These are phyloP conservation scores for Sminthurides aquaticus DNA, from an alignment of 2,888 invertebrate species.

Conservation along the genomic window DNA sequence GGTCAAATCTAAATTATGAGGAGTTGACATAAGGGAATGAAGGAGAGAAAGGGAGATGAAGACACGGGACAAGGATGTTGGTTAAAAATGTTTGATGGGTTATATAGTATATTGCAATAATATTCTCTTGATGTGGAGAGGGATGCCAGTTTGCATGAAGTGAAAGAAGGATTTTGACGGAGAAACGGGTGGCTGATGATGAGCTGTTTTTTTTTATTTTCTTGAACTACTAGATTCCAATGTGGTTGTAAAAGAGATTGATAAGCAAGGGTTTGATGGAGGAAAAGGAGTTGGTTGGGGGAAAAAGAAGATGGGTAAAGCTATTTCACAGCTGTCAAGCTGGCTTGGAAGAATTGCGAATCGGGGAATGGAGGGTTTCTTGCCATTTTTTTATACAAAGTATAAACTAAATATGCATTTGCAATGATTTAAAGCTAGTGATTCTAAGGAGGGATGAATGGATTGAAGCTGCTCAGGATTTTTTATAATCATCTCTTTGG, in stretches of 20 bases:
- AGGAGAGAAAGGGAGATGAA: not conserved
- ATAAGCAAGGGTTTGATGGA: not conserved
- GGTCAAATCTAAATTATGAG: not conserved
- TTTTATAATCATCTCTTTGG: no score
- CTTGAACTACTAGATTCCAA: slow-evolving; percentile 4
- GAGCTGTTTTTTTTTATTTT: not conserved
- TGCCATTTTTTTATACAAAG: no score
- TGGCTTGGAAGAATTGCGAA: no score
- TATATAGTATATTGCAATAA: no score
- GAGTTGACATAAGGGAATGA: not conserved
- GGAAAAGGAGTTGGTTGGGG: not conserved
- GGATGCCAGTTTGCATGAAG: not conserved
- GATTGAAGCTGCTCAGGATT: no score
- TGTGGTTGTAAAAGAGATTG: not conserved
- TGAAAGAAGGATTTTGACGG: not conserved
- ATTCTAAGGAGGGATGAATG: no score
- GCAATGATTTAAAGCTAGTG: no score
- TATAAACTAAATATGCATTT: no score
- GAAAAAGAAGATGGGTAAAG: not conserved
- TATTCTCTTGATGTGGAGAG: no score
- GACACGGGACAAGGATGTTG: not conserved
- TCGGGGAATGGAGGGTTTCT: no score
- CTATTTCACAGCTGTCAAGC: not conserved
- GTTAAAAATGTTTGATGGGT: not conserved
- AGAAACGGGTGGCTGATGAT: not conserved